phyloP scores from a whole-genome alignment of 2,113 vertebrate species.

The Lagopus muta region DNA sequence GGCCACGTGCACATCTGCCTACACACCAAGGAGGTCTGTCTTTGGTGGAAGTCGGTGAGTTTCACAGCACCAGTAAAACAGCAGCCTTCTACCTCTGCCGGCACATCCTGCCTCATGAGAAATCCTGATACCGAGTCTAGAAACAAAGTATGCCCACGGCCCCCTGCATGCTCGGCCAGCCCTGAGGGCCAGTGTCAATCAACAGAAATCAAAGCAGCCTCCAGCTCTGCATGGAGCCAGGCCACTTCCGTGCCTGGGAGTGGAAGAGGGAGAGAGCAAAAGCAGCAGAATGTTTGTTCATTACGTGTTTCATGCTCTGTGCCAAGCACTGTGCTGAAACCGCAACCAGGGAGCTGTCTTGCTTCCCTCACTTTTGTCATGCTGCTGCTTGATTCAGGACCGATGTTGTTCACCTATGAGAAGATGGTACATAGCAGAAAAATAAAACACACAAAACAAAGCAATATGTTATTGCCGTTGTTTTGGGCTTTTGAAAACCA shows the following conservation, averaged over 20 bases:
- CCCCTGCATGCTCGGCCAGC: background rate
- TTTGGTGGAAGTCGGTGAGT: rapidly evolving
- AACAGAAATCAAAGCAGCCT: background rate
- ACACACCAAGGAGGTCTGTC: background rate
- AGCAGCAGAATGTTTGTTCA: rapidly evolving
- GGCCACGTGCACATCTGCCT: background rate
- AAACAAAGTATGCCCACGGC: background rate
- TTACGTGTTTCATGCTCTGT: background rate
- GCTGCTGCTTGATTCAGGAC: background rate
- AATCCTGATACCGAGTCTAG: background rate
- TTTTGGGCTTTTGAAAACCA: background rate
- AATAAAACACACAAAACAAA: background rate
- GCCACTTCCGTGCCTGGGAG: background rate
- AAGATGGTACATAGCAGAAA: background rate
- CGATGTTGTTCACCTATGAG: background rate
- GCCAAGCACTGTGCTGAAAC: background rate
- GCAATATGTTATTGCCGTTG: background rate
- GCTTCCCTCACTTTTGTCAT: background rate
- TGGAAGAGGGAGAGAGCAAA: background rate
- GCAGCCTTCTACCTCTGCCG: background rate
- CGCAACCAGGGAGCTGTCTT: background rate
- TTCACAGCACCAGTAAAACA: background rate
- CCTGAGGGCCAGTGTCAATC: background rate
- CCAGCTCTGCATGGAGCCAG: background rate
- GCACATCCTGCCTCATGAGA: background rate